phyloP scores from a whole-genome alignment of 1,140 invertebrate genomes.

The Drosophila subobscura region DNA sequence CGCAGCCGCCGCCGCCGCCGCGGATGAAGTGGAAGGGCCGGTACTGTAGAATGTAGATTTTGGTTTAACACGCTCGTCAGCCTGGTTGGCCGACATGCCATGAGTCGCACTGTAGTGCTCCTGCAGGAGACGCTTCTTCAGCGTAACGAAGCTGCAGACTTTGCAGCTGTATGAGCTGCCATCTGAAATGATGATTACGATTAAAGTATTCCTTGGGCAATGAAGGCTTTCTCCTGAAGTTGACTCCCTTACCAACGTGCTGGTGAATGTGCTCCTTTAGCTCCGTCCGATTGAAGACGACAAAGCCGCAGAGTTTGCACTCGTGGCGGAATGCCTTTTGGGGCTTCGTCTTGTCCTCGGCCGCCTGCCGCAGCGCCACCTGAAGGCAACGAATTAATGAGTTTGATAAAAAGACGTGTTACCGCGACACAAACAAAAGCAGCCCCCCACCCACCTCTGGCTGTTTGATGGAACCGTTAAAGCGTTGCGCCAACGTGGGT shows the following conservation, averaged over 20 bases:
- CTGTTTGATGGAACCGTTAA: slow-evolving; percentile 34
- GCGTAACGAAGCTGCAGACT: slow-evolving; percentile 60
- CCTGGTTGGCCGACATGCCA: slow-evolving; percentile 38
- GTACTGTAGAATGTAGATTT: too few relatives aligned
- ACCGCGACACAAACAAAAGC: background rate
- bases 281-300: slow-evolving; percentile 59
- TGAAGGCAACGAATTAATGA: slow-evolving; percentile 12
- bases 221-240: background rate
- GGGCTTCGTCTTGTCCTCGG: slow-evolving; percentile 1
- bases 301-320: slow-evolving; percentile 61
- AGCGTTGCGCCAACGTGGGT: slow-evolving; percentile 2
- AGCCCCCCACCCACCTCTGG: slow-evolving; percentile 28
- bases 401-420: background rate
- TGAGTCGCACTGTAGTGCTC: slow-evolving; percentile 59
- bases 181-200: slow-evolving; percentile 26
- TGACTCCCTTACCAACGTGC: slow-evolving; percentile 59
- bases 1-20: background rate
- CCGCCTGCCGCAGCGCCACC: background rate
- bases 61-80: slow-evolving; percentile 54
- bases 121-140: slow-evolving; percentile 48
- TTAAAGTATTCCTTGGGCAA: background rate
- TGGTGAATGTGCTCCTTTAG: slow-evolving; percentile 70
- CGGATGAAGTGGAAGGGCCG: too few relatives aligned
- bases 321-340: slow-evolving; percentile 44
- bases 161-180: slow-evolving; percentile 58